Conservation (phyloP, 2,113 vertebrate species). For the Catharus fuscescens region DNA sequence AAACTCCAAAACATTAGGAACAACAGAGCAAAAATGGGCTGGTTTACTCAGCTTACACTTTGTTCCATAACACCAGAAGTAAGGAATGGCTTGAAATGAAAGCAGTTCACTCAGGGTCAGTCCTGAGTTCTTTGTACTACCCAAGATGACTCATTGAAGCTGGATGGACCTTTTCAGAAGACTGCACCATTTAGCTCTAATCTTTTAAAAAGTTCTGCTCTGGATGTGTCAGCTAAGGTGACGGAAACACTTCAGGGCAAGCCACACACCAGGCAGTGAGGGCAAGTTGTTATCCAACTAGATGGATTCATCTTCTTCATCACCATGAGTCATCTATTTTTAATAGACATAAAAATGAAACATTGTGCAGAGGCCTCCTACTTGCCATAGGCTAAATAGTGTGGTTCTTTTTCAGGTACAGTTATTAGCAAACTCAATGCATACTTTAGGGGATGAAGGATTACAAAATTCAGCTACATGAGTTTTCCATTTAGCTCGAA, state of each 20-base stretch:
- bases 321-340: background rate
- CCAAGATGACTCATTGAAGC: background rate
- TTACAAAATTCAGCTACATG: background rate
- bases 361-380: background rate
- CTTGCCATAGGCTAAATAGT: background rate
- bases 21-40: background rate
- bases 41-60: background rate
- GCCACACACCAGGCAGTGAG: background rate
- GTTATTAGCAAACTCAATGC: background rate
- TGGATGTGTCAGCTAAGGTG: background rate
- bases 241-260: background rate
- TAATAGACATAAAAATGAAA: constrained; percentile 6
- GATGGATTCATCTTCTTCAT: background rate
- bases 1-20: background rate
- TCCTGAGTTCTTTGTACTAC: background rate
- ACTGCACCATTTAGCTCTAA: background rate
- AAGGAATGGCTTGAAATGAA: background rate
- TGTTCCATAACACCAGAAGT: background rate
- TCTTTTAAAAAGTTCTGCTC: background rate
- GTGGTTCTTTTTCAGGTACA: background rate
- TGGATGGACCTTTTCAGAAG: background rate
- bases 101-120: background rate
- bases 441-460: background rate
- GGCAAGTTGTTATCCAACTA: background rate
- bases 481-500: constrained; percentile 5